Conservation (phyloP, 1,140 invertebrate genomes). For the Pantala flavescens region DNA sequence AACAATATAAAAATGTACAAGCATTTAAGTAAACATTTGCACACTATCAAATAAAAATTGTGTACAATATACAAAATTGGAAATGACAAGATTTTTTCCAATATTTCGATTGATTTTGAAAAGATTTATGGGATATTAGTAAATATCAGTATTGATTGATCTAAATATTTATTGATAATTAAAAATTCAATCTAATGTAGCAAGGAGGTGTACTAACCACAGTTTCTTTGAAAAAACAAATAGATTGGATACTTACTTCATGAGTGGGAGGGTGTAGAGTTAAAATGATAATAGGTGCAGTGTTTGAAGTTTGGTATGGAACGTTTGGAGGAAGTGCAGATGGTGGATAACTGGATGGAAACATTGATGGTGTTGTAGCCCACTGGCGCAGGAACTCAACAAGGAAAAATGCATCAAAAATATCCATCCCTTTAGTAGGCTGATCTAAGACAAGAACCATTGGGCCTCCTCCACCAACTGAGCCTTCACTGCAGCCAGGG, state of each 20-base stretch:
- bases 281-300: constrained; percentile 69
- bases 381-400: constrained; percentile 89
- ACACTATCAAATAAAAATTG: no score
- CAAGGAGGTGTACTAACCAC: no score
- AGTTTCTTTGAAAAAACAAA: no score
- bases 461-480: background rate
- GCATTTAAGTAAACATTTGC: no score
- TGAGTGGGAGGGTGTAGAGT: constrained; percentile 89
- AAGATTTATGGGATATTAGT: no score
- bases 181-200: no score
- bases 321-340: constrained; percentile 11
- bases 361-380: constrained; percentile 40
- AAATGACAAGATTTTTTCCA: no score
- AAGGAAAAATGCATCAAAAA: constrained; percentile 91
- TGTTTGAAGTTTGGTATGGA: constrained; percentile 1
- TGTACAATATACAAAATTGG: no score
- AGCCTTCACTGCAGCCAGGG: constrained; percentile 23
- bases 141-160: no score
- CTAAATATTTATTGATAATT: no score
- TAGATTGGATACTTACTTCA: constrained; percentile 51
- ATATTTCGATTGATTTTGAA: no score
- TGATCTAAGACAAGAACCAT: constrained; percentile 58
- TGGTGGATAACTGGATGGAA: background rate
- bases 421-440: constrained; percentile 86
- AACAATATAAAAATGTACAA: no score